Evolutionary conservation across 1,140 invertebrate species (phyloP), one percentile per base, ranked within the genome.

Genomic region (Drosophila sproati): DNA sequence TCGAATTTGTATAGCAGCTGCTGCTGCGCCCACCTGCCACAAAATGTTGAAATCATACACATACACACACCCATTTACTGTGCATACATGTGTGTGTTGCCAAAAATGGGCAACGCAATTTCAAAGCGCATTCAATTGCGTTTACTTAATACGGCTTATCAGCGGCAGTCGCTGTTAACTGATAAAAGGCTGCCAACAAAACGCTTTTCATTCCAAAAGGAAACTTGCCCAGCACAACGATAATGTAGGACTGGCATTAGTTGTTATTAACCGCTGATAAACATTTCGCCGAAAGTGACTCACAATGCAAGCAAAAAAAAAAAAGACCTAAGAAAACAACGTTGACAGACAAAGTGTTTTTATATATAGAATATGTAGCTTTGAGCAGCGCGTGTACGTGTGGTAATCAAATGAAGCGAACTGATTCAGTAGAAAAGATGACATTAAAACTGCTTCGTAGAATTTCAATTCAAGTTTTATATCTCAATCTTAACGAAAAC

Each of bases 81-180:
- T 77, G 75, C 71, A 73, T 57, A 62, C 70, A 47, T 60, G 63
- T 81, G 66, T 61, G 39, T 47, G 71, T 34, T 7, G 47, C 83
- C 76, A 77, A 80, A 87, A 88, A 74, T 82, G 82, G 82, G 82
- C 82, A 72, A 82, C 80, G 77, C 73, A 77, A 77, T 87, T 79
- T 79, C 56, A 68, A 87, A 87, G 82, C 83, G 82, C 83, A 87
- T 77, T 82, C 63, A 80, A 73, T 87, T 63, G 75, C 59, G 75
- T 79, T 68, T 59, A 67, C 82, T 79, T 80, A 78, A 63, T 75
- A 75, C 55, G 66, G 82, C 83, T 87, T 87, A 87, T 87, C 82
- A 69, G 50, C 41, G 88, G 88, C 82, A 69, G 64, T 45, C 41
- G 73, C 64, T 69, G 71, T 73, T 83, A 76, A 45, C 79, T 70